Percentiles rank a stretch among this genome's conserved stretches.
Evolutionary conservation across 2,797 vertebrate genomes (phyloP).

Genomic region (Sphenodon punctatus): DNA sequence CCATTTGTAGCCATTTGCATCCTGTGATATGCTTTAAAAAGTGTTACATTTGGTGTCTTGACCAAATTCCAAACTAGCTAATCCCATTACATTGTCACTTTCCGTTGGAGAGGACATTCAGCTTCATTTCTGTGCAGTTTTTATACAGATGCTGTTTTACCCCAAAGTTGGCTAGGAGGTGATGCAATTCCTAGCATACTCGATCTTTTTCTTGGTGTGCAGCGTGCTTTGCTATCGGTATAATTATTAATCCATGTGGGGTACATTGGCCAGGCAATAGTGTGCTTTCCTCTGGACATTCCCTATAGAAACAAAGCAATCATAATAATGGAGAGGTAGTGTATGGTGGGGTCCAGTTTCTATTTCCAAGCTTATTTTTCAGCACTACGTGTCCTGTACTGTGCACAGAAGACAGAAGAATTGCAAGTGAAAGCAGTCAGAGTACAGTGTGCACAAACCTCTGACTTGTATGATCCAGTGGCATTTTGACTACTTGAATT

Average conservation of each 20-base stretch:
- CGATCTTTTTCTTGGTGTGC: no score
- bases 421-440: not conserved
- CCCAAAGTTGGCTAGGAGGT: no score
- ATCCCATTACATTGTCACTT: fast-evolving
- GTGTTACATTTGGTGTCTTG: not conserved
- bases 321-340: no score
- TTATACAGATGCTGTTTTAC: not conserved
- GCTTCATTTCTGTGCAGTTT: not conserved
- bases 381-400: not conserved
- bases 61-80: not conserved
- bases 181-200: no score
- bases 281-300: no score
- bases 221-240: no score
- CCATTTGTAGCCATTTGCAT: not conserved
- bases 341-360: no score
- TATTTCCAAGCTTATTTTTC: not conserved
- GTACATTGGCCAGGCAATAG: no score
- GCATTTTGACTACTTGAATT: no score
- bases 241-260: no score
- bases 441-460: not conserved
- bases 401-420: not conserved
- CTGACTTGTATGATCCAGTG: no score
- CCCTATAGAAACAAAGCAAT: no score
- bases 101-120: not conserved
- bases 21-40: not conserved